phyloP scores from a whole-genome alignment of 1,140 invertebrate genomes.

The Brachionus calyciflorus region DNA sequence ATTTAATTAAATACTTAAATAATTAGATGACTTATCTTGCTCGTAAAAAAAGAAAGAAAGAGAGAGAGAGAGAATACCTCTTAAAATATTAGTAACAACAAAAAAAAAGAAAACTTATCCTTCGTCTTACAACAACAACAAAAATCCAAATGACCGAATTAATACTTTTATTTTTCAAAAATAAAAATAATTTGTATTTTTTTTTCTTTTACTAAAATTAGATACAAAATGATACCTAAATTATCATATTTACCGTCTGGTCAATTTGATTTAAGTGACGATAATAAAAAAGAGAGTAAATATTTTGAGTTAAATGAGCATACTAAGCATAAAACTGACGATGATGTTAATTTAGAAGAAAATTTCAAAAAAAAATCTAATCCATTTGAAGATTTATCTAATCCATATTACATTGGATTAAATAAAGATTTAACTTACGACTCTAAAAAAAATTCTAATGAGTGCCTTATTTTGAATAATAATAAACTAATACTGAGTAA shows the following conservation, averaged over 20 bases:
- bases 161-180: background rate
- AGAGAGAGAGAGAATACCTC: too few species aligned
- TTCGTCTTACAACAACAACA: too few species aligned
- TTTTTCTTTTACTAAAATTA: background rate
- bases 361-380: background rate
- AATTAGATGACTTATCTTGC: conserved; percentile 11
- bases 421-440: background rate
- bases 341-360: background rate
- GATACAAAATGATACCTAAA: conserved; percentile 40
- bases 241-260: conserved; percentile 44
- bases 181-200: conserved; percentile 11
- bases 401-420: conserved; percentile 29
- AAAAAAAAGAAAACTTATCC: too few species aligned
- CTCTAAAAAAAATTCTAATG: background rate
- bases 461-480: too few species aligned
- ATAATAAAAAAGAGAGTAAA: conserved; percentile 24
- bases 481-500: conserved; percentile 32
- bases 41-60: too few species aligned
- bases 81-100: too few species aligned
- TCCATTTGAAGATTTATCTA: background rate
- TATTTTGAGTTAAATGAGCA: background rate
- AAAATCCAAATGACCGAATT: too few species aligned
- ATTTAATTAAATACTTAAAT: background rate
- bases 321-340: background rate
- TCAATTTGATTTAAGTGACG: conserved; percentile 27